Base-by-base conservation (phyloP, 2,113 vertebrate species). In the Callipepla californica region DNA sequence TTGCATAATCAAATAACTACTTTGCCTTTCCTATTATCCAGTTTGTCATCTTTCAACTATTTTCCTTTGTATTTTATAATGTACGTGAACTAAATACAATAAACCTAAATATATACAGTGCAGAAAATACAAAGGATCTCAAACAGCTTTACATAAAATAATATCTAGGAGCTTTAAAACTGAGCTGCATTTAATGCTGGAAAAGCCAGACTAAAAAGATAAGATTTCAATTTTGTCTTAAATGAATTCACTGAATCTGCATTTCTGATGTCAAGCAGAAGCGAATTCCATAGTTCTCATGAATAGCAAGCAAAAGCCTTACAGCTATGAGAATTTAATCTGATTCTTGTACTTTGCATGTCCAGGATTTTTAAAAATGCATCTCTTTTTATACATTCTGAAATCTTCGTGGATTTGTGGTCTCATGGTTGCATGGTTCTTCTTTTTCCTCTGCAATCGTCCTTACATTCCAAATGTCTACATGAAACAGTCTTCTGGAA, bases 221-320 rank as follows among this genome's bases (percentile, higher is more conserved):
- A 97, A 80, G 85, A 87, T 96, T 97, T 94, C 90, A 95, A 92
- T 96, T 97, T 96, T 75, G 76, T 85, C 38, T 94, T 96, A 97
- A 97, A 96, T 91, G 38, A 95, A 96, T 97, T 96, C 81, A 95
- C 81, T 74, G 82, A 95, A 97, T 97, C 96, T 98, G 91, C 94
- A 96, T 97, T 98, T 97, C 96, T 97, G 89, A 96, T 97, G 92
- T 96, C 91, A 95, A 95, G 86, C 72, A 87, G 87, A 97, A 95
- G 67, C 3, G 1, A 94, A 95, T 96, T 93, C 87, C 84, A 30
- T 77, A 86, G 82, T 93, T 83, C 47, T 95, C 90, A 92, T 93
- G 95, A 91, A 72, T 80, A 90, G 93, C 78, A 90, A 97, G 88
- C 85, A 95, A 96, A 97, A 96, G 86, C 87, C 95, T 95, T 89